Conservation (phyloP, 2,888 invertebrate genomes). For the Thereva nobilitata region DNA sequence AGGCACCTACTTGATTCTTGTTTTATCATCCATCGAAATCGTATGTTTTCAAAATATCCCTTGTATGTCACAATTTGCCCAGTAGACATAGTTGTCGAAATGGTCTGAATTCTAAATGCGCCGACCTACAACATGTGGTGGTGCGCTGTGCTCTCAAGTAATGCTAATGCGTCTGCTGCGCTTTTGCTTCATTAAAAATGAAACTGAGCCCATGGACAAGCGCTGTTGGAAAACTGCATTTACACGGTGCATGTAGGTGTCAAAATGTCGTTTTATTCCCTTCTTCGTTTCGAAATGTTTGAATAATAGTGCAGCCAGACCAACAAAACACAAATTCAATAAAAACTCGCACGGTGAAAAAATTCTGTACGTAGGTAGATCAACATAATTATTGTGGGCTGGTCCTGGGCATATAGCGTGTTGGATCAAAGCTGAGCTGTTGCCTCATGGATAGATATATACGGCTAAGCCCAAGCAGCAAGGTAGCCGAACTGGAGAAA, state of each 20-base stretch:
- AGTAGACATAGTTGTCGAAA: too few species aligned
- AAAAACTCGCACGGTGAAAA: constrained; percentile 6
- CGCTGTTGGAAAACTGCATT: constrained; percentile 15
- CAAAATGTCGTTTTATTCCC: constrained; percentile 13
- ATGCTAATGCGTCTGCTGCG: neutral
- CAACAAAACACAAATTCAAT: constrained; percentile 22
- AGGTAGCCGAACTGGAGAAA: too few species aligned
- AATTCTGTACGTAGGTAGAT: constrained; percentile 25
- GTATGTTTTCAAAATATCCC: too few species aligned
- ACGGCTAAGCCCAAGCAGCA: neutral
- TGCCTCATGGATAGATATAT: constrained; percentile 14
- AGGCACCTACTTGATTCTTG: too few species aligned
- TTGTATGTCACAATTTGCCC: too few species aligned
- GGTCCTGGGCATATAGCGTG: constrained; percentile 17
- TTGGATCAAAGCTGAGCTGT: constrained; percentile 5
- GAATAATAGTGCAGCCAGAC: constrained; percentile 9
- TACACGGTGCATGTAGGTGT: constrained; percentile 28
- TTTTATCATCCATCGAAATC: too few species aligned
- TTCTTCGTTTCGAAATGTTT: constrained; percentile 5
- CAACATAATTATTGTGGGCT: constrained; percentile 34
- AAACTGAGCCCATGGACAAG: constrained; percentile 12
- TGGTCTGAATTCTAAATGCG: too few species aligned
- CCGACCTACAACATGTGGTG: too few species aligned
- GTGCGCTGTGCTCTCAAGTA: neutral
- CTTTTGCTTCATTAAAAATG: constrained; percentile 12